phyloP scores from a whole-genome alignment of 2,888 invertebrate genomes.

The Leuctra nigra region DNA sequence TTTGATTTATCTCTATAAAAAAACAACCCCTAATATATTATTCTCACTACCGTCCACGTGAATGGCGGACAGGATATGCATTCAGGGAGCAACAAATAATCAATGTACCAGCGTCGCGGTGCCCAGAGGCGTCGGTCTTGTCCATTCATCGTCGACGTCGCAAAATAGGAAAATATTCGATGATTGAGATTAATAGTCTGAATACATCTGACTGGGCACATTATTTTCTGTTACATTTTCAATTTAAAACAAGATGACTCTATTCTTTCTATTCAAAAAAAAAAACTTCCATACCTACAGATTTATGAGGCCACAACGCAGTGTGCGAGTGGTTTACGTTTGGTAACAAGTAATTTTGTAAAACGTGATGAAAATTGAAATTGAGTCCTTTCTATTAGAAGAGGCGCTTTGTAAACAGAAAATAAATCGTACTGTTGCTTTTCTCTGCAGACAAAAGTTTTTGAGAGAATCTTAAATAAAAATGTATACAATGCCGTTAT shows the following conservation, averaged over 20 bases:
- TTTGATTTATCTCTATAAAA: too few species aligned
- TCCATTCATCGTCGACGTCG: not conserved
- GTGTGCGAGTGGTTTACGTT: constrained; percentile 3
- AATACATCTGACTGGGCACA: not conserved
- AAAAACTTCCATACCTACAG: constrained; percentile 6
- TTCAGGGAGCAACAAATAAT: constrained; percentile 19
- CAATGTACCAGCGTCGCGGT: not conserved
- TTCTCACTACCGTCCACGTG: too few species aligned
- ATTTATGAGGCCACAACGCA: constrained; percentile 1
- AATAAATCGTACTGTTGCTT: too few species aligned
- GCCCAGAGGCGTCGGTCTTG: not conserved
- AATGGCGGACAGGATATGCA: too few species aligned
- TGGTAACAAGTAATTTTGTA: constrained; percentile 3
- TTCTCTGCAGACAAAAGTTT: too few species aligned
- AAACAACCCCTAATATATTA: too few species aligned
- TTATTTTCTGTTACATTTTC: not conserved
- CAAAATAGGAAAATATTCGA: constrained; percentile 2
- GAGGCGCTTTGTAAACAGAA: not conserved
- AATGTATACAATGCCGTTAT: too few species aligned
- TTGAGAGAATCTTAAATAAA: too few species aligned
- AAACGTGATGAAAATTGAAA: constrained; percentile 17
- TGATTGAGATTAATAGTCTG: constrained; percentile 17
- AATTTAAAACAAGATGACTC: constrained; percentile 6
- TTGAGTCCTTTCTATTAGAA: not conserved
- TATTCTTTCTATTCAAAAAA: not conserved